Evolutionary conservation across 2,888 invertebrate genomes (phyloP).

Genomic region (Apoda limacodes): DNA sequence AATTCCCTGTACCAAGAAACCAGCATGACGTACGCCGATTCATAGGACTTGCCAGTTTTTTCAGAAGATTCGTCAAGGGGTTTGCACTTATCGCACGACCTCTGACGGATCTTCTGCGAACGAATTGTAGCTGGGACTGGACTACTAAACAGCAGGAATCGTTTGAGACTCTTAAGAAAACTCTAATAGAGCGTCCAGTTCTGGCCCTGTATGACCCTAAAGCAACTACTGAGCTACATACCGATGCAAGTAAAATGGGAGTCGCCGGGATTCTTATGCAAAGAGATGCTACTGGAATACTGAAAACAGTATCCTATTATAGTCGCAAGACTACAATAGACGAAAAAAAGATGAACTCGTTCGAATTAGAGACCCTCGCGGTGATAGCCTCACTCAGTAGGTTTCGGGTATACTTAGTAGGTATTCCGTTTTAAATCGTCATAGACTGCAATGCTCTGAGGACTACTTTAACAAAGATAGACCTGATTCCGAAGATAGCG

Average conservation of each 20-base stretch:
- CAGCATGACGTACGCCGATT: conserved; percentile 21
- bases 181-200: conserved; percentile 15
- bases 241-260: conserved; percentile 26
- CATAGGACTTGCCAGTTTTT: conserved; percentile 23
- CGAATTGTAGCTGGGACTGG: no score
- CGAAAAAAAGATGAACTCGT: conserved; percentile 17
- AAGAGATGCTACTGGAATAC: conserved; percentile 10
- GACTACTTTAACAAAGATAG: conserved; percentile 23
- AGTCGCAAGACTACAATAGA: conserved; percentile 20
- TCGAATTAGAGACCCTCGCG: conserved; percentile 21
- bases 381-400: conserved; percentile 23
- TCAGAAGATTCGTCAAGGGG: conserved; percentile 22
- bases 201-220: conserved; percentile 26
- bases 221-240: conserved; percentile 25
- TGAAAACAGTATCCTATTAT: conserved; percentile 21
- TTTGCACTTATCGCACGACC: conserved; percentile 22
- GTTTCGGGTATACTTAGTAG: conserved; percentile 24
- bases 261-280: conserved; percentile 27
- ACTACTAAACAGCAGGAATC: conserved; percentile 6
- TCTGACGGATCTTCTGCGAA: no score
- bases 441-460: conserved; percentile 27
- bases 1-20: conserved; percentile 20
- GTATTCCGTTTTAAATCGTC: conserved; percentile 16
- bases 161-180: conserved; percentile 3
- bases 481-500: conserved; percentile 25